A percentile compares a stretch with the other conserved stretches of the same genome.
Conservation (phyloP, 2,888 invertebrate species). For the Tanytarsus gracilentus region DNA sequence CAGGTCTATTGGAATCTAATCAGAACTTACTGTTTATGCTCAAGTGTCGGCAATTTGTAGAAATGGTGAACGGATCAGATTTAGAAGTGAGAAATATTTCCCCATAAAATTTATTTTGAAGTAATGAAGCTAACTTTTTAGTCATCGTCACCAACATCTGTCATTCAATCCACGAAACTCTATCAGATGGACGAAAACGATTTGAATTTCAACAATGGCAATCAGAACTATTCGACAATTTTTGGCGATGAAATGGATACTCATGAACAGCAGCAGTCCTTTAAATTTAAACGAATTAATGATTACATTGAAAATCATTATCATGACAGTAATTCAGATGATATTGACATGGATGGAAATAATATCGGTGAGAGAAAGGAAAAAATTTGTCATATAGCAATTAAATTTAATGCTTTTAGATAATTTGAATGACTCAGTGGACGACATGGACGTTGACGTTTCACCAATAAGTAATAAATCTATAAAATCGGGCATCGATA, state of each 20-base stretch:
- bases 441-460: slow-evolving; percentile 39
- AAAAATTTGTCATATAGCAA: background rate
- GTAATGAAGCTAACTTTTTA: slow-evolving; percentile 30
- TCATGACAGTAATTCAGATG: slow-evolving; percentile 32
- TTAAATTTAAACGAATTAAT: slow-evolving; percentile 35
- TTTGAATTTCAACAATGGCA: slow-evolving; percentile 39
- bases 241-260: slow-evolving; percentile 42
- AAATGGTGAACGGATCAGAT: slow-evolving; percentile 93
- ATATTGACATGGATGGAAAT: slow-evolving; percentile 43
- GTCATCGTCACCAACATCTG: slow-evolving; percentile 53
- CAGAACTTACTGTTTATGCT: slow-evolving; percentile 87
- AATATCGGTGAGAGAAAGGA: slow-evolving; percentile 18
- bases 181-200: slow-evolving; percentile 38
- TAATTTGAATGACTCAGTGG: slow-evolving; percentile 4
- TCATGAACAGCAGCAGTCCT: slow-evolving; percentile 36
- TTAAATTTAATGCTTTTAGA: background rate
- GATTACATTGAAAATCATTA: slow-evolving; percentile 31
- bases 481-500: slow-evolving; percentile 62
- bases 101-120: slow-evolving; percentile 5
- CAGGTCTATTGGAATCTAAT: slow-evolving; percentile 85
- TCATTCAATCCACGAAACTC: slow-evolving; percentile 66
- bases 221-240: slow-evolving; percentile 34
- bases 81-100: slow-evolving; percentile 51
- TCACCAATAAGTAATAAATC: slow-evolving; percentile 39
- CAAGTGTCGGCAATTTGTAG: slow-evolving; percentile 96